phyloP scores from a whole-genome alignment of 2,797 vertebrate species.

The Bradypodion pumilum region DNA sequence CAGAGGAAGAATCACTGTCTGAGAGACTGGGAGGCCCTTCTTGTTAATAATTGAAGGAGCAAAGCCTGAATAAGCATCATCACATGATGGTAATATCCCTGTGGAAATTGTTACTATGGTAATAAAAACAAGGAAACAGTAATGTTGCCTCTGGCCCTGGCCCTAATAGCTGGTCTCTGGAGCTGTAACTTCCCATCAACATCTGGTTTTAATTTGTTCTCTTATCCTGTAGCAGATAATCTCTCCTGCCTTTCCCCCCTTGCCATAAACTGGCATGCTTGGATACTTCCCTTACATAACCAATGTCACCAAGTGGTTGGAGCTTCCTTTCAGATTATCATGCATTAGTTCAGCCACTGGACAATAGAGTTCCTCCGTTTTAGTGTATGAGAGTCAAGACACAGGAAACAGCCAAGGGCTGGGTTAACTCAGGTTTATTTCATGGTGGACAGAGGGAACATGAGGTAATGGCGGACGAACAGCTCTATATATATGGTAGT shows the following conservation, averaged over 20 bases:
- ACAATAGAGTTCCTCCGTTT: background rate
- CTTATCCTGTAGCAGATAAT: background rate
- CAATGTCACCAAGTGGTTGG: no score
- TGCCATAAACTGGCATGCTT: background rate
- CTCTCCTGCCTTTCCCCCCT: background rate
- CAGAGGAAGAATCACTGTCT: background rate
- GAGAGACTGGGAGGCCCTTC: background rate
- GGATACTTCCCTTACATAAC: background rate
- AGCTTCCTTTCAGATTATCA: background rate
- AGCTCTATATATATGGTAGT: no score
- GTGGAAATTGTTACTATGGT: background rate
- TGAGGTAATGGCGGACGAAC: no score
- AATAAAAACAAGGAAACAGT: background rate
- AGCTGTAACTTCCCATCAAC: background rate
- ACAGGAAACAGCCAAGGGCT: no score
- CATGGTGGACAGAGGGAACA: no score
- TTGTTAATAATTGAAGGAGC: constrained; percentile 1
- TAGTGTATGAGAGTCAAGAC: no score
- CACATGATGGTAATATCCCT: background rate
- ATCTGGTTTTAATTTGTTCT: background rate
- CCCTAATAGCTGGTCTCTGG: background rate
- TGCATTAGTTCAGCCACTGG: no score
- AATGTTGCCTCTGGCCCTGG: background rate
- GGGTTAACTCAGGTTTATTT: no score
- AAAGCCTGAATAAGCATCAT: background rate